Evolutionary conservation across 1,140 invertebrate species (phyloP).

Genomic region (Drosophila ercepeae): DNA sequence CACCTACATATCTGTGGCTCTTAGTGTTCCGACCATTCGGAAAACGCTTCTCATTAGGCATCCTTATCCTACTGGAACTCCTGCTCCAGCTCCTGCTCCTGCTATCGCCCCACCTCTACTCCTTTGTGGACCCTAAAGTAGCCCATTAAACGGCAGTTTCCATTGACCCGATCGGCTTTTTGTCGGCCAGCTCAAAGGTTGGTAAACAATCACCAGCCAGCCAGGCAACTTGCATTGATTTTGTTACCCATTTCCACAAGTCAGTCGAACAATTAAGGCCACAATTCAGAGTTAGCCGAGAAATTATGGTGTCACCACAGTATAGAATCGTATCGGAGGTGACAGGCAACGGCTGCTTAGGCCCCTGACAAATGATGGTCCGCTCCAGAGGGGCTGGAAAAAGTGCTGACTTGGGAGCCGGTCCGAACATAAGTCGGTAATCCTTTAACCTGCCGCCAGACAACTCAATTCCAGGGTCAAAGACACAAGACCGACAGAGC

Average conservation of each 20-base stretch:
- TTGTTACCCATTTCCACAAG: conserved; percentile 31
- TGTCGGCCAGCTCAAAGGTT: conserved; percentile 71
- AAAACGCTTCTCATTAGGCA: conserved; percentile 61
- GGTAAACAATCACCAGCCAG: conserved; percentile 52
- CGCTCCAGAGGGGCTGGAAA: conserved; percentile 5
- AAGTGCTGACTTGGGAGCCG: conserved; percentile 65
- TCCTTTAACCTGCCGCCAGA: conserved; percentile 77
- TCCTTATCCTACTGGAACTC: conserved; percentile 44
- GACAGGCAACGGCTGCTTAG: conserved; percentile 64
- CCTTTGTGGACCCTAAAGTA: conserved; percentile 63
- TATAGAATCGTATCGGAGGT: conserved; percentile 37
- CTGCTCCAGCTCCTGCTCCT: conserved; percentile 19
- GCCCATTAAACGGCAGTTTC: conserved; percentile 72
- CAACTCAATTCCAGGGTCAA: conserved; percentile 69
- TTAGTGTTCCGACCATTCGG: conserved; percentile 18
- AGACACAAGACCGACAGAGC: conserved; percentile 44
- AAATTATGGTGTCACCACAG: conserved; percentile 78
- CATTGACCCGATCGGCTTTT: conserved; percentile 40
- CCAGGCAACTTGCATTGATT: conserved; percentile 70
- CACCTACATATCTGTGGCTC: conserved; percentile 19
- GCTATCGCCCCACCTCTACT: conserved; percentile 27
- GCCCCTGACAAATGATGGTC: conserved; percentile 68
- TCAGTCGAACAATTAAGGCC: conserved; percentile 73
- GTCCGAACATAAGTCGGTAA: conserved; percentile 46
- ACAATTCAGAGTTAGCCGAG: conserved; percentile 72